Evolutionary conservation across 2,888 invertebrate genomes (phyloP), one percentile per base, ranked within the genome.

Genomic region (Drosophila limbata): DNA sequence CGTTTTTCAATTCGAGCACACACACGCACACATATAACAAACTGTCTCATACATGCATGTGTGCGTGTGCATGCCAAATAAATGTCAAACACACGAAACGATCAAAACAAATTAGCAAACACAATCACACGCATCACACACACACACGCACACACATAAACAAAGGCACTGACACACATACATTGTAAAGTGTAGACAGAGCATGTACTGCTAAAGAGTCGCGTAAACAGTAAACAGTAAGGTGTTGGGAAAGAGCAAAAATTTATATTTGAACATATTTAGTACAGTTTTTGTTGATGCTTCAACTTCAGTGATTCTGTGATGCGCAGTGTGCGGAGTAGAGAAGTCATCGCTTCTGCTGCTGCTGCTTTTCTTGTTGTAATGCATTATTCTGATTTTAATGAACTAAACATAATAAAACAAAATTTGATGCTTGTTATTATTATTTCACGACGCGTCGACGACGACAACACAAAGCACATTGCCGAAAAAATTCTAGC

Each of bases 401-500:
- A 9, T 51, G 6, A 19, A 40, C n/a, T 59, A 37, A 6, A 60
- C 17, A 28, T 33, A 21, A 55, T 13, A 19, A 35, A 35, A 44
- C 9, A 52, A 15, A 35, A 17, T 17, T 37, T 25, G 15, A 25
- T 25, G 25, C 33, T 56, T 42, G 21, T 19, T 42, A 33, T 56
- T 35, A 45, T 13, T 35, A 47, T 57, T 56, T 35, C 37, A 47
- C 69, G 73, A 73, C 52, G 72, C 85, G 79, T 70, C 77, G 55
- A 71, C 84, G 44, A 73, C 88, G 78, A 75, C 69, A 77, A 74
- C 77, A 59, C 73, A 80, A 80, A 71, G 68, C 76, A 69, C 70
- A 84, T 86, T 84, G 81, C 76, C 89, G 81, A 89, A 88, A 82
- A 79, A 64, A 86, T 86, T 87, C 81, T 88, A 88, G 89, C 87